Conservation (phyloP, 2,113 vertebrate species). For the Epinephelus moara region DNA sequence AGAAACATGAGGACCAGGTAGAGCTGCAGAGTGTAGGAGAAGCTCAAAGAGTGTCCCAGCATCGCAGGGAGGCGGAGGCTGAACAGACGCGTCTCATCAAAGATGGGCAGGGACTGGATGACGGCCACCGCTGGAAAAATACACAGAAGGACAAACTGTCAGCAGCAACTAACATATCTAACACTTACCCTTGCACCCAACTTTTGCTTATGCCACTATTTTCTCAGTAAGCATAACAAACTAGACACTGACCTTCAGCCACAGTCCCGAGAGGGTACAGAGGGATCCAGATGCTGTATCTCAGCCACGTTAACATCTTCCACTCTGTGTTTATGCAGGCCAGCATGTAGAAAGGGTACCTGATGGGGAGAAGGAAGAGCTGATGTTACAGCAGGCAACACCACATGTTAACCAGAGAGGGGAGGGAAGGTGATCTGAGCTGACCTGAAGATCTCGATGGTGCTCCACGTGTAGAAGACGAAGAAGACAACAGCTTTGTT, state of each 20-base stretch:
- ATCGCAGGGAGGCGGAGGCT: conserved; percentile 88
- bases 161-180: neutral
- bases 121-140: conserved; percentile 87
- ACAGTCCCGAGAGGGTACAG: conserved; percentile 91
- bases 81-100: conserved; percentile 90
- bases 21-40: conserved; percentile 91
- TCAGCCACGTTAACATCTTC: conserved; percentile 92
- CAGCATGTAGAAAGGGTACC: conserved; percentile 96
- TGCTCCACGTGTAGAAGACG: conserved; percentile 93
- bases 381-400: neutral
- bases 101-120: conserved; percentile 92
- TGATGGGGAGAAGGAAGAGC: conserved; percentile 51
- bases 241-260: conserved; percentile 89
- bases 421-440: neutral
- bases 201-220: neutral
- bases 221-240: neutral
- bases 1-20: conserved; percentile 91
- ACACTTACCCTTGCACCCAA: neutral
- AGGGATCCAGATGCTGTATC: conserved; percentile 93
- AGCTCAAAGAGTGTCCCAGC: conserved; percentile 88
- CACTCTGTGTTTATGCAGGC: conserved; percentile 90
- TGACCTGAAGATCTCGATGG: conserved; percentile 92
- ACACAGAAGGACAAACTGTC: neutral
- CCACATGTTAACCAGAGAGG: neutral
- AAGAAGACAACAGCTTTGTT: conserved; percentile 93